These are phyloP conservation scores for Megathymus violae DNA, from an alignment of 1,140 invertebrate species.

Conservation along the genomic window DNA sequence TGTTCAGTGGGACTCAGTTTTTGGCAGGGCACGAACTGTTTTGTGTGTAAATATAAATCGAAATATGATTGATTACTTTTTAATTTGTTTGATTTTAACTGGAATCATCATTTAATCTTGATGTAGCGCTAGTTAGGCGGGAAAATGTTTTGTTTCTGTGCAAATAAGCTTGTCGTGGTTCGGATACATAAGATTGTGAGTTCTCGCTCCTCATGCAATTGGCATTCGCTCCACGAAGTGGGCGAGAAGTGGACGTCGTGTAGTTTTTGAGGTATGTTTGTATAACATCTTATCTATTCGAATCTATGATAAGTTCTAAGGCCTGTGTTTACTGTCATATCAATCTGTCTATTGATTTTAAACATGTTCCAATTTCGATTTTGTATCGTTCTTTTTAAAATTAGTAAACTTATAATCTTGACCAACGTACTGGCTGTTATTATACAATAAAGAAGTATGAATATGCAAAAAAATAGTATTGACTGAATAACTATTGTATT, in stretches of 20 bases:
- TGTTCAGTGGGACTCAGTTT: too few relatives aligned
- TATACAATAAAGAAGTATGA: too few relatives aligned
- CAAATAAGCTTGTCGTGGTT: constrained; percentile 18
- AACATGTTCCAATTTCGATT: not conserved
- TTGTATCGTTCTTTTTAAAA: not conserved
- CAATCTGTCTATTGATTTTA: constrained; percentile 2
- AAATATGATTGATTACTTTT: too few relatives aligned
- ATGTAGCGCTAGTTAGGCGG: not conserved
- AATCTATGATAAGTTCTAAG: not conserved
- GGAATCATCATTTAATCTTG: too few relatives aligned
- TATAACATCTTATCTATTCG: constrained; percentile 23
- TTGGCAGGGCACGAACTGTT: too few relatives aligned
- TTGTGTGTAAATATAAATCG: too few relatives aligned
- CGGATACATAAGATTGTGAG: constrained; percentile 6
- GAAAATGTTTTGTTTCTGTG: constrained; percentile 10
- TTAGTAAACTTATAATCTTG: not conserved
- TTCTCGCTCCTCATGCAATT: constrained; percentile 19
- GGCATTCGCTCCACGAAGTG: constrained; percentile 44
- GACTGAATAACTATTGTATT: too few relatives aligned
- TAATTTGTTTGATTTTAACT: too few relatives aligned
- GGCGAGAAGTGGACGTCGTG: constrained; percentile 37
- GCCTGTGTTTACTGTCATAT: not conserved
- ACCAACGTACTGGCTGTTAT: not conserved
- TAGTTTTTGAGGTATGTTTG: constrained; percentile 9
- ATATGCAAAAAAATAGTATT: too few relatives aligned